Conservation (phyloP, 2,113 vertebrate species). For the Eolophus roseicapilla region DNA sequence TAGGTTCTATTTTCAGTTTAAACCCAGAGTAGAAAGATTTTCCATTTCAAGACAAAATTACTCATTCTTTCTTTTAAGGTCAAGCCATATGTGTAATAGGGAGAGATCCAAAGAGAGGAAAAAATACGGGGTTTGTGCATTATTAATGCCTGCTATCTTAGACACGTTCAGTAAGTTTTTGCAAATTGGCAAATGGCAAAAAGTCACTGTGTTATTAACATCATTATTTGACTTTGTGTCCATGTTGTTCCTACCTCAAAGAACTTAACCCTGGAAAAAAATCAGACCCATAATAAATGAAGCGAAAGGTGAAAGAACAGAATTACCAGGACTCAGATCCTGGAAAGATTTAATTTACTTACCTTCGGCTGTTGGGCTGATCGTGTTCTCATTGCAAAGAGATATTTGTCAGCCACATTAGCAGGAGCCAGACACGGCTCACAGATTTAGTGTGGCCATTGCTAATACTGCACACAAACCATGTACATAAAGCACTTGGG, state of each 20-base stretch:
- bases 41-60: slow-evolving; percentile 21
- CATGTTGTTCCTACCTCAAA: background rate
- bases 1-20: background rate
- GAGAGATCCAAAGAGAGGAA: background rate
- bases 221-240: background rate
- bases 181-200: slow-evolving; percentile 21
- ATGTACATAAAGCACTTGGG: background rate
- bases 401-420: background rate
- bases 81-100: background rate
- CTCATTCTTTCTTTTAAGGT: slow-evolving; percentile 31
- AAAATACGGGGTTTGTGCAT: background rate
- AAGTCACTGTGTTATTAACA: background rate
- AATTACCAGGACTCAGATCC: background rate
- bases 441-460: background rate
- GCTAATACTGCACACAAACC: background rate
- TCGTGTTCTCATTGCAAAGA: background rate
- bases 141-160: background rate
- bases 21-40: background rate
- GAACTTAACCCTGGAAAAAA: background rate
- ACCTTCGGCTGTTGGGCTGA: background rate
- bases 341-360: background rate
- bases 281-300: background rate
- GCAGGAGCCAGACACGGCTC: background rate
- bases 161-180: background rate
- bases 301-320: background rate